Evolutionary conservation across 2,888 invertebrate genomes (phyloP), one percentile per base, ranked within the genome.

Genomic region (Cheiracanthium punctorium): DNA sequence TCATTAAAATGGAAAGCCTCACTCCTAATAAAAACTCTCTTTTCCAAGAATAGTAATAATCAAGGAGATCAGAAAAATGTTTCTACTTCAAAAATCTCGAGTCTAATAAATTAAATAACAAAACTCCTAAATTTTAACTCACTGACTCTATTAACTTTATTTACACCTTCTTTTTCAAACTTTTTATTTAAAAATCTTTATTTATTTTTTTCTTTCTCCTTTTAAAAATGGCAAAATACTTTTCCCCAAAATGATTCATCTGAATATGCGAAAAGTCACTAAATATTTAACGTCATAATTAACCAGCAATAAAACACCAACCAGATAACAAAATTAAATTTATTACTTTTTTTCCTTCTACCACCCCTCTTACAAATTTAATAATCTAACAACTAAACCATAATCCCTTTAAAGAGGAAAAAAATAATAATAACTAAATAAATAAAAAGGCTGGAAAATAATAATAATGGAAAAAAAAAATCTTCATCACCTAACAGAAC

Each of bases 251-350:
- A 80, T 71, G 71, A 71, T 71, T 71, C 71, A 43, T 71, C 37
- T 24, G n/a, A 70, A 52, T 48, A 41, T 32, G 67, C 71, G 30
- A 74, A 77, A 85, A 85, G 79, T 85, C 84, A 79, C 74, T 85
- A 85, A 85, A 85, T 85, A 85, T 85, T 85, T 85, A 85, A 85
- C 84, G 84, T 85, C 84, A 80, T 85, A 85, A 85, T 85, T 85
- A 85, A 85, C 84, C 79, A 85, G 67, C 73, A 79, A 85, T 85
- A 85, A 85, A 79, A 85, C 84, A 79, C 64, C 58, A 79, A 64
- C 64, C 65, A 64, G 79, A 80, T 74, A 79, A 79, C 84, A 85
- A 85, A 85, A 85, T 85, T 85, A 85, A 85, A 79, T 85, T 74
- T 85, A 79, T 85, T 69, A 43, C 76, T 65, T 64, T 71, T 69